Percentiles rank a stretch among this genome's conserved stretches.
Evolutionary conservation across 2,797 vertebrate species (phyloP).

Genomic region (Heterohyrax brucei): DNA sequence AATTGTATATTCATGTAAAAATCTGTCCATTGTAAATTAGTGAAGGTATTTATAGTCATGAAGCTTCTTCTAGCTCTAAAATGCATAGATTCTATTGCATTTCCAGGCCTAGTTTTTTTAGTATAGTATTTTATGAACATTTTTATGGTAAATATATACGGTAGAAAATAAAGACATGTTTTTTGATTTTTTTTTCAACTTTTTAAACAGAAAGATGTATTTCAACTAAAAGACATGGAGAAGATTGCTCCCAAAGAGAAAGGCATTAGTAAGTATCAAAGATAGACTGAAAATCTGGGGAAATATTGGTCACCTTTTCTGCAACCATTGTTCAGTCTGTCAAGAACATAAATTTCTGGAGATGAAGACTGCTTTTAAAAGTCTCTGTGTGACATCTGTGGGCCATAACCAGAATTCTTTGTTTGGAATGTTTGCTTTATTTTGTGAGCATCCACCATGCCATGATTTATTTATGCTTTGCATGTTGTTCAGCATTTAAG

Average conservation of each 20-base stretch:
- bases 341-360: constrained; percentile 44
- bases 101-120: constrained; percentile 56
- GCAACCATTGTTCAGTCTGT: constrained; percentile 20
- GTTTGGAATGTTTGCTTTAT: constrained; percentile 9
- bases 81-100: constrained; percentile 19
- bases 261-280: constrained; percentile 96
- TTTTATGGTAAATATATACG: constrained; percentile 37
- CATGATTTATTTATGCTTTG: background rate
- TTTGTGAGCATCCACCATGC: background rate
- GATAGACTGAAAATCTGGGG: background rate
- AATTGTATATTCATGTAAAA: constrained; percentile 25
- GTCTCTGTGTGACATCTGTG: background rate
- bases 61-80: constrained; percentile 31
- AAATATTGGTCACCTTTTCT: constrained; percentile 25
- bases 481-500: background rate
- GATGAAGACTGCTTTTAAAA: constrained; percentile 13
- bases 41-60: background rate
- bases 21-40: background rate
- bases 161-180: constrained; percentile 49
- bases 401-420: background rate
- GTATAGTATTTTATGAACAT: constrained; percentile 46
- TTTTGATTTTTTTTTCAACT: constrained; percentile 62
- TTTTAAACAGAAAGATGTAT: constrained; percentile 97
- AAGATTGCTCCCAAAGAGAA: constrained; percentile 99
- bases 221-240: constrained; percentile 98